Percentiles rank a stretch among this genome's conserved stretches.
phyloP scores from a whole-genome alignment of 2,797 vertebrate genomes.

The Girardinus metallicus region DNA sequence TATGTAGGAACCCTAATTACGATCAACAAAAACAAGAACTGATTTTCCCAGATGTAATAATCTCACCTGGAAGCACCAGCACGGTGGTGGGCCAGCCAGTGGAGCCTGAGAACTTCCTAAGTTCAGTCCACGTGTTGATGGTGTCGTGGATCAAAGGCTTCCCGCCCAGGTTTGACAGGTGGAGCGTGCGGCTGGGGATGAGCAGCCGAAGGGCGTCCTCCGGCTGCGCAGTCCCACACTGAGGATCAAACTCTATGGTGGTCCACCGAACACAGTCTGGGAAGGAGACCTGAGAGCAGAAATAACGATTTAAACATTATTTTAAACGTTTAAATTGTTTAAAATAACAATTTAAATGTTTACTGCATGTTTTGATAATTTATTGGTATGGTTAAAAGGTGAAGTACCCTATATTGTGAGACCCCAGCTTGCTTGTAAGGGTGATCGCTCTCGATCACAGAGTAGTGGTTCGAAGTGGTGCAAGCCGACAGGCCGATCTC shows the following conservation, averaged over 20 bases:
- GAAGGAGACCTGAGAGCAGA: slow-evolving; percentile 88
- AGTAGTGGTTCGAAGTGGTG: slow-evolving; percentile 96
- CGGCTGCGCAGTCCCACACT: slow-evolving; percentile 97
- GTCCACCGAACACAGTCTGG: slow-evolving; percentile 98
- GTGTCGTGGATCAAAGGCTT: slow-evolving; percentile 91
- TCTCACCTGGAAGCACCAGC: slow-evolving; percentile 92
- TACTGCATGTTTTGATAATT: not conserved
- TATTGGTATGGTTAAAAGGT: not conserved
- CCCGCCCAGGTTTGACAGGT: slow-evolving; percentile 88
- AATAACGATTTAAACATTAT: not conserved
- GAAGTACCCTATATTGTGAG: slow-evolving; percentile 92
- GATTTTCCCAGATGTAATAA: not conserved
- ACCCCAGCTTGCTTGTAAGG: slow-evolving; percentile 96
- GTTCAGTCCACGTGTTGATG: slow-evolving; percentile 97
- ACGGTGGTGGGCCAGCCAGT: slow-evolving; percentile 95
- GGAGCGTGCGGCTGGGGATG: slow-evolving; percentile 90
- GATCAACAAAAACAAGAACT: not conserved
- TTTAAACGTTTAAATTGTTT: no score
- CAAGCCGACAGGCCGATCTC: slow-evolving; percentile 97
- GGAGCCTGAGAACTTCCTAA: slow-evolving; percentile 95
- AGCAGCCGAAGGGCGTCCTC: slow-evolving; percentile 95
- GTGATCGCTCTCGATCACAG: slow-evolving; percentile 96
- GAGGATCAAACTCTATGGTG: slow-evolving; percentile 94
- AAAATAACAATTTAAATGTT: no score
- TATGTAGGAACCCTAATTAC: not conserved